A percentile compares a stretch with the other conserved stretches of the same genome.
Evolutionary conservation across 2,113 vertebrate species (phyloP).

Genomic region (Acrocephalus kingi): DNA sequence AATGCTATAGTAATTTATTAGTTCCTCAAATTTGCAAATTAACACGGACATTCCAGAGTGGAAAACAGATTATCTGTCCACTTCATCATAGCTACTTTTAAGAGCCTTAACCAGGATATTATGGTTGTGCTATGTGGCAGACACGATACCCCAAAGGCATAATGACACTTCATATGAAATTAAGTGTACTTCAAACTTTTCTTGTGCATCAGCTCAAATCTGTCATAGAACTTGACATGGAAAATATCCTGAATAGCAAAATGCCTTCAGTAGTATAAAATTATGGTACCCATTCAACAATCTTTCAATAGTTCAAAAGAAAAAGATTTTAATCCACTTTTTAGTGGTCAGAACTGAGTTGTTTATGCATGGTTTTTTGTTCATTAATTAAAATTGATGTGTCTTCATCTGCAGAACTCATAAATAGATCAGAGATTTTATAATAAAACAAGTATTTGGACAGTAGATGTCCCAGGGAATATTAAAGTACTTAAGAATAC

Average conservation of each 20-base stretch:
- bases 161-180: neutral
- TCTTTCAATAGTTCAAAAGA: neutral
- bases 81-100: neutral
- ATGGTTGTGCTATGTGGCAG: neutral
- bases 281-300: neutral
- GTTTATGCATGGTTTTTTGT: neutral
- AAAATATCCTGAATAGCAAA: neutral
- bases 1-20: neutral
- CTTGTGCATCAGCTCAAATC: neutral
- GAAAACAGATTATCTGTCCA: neutral
- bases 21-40: neutral
- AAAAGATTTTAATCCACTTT: neutral
- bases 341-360: neutral
- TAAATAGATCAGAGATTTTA: neutral
- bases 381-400: neutral
- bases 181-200: neutral
- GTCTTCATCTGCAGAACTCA: neutral
- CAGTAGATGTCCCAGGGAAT: neutral
- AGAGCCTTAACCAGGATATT: neutral
- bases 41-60: neutral
- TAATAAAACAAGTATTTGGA: neutral
- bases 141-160: neutral
- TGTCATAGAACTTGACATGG: neutral
- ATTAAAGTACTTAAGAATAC: neutral
- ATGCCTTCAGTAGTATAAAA: neutral